Conservation (phyloP, 2,888 invertebrate species). For the Callyntrura guangdongensis region DNA sequence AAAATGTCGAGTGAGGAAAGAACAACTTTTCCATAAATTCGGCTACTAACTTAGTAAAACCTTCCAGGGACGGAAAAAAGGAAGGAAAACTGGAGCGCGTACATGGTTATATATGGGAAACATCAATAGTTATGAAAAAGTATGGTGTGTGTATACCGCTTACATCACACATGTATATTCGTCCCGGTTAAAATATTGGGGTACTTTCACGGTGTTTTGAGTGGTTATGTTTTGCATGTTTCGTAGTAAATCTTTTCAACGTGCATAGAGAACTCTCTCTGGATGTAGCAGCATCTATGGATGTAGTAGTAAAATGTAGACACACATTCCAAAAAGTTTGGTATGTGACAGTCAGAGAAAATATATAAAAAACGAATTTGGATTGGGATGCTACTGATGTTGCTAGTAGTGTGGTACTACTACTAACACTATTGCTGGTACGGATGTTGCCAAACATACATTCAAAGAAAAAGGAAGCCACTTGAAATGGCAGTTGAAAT, state of each 20-base stretch:
- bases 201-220: constrained; percentile 28
- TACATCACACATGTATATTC: neutral
- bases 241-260: constrained; percentile 37
- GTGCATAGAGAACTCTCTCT: neutral
- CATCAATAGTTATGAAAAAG: constrained; percentile 19
- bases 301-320: constrained; percentile 21
- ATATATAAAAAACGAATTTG: constrained; percentile 59
- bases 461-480: constrained; percentile 50
- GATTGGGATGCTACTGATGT: constrained; percentile 20
- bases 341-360: constrained; percentile 39
- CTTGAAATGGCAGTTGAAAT: constrained; percentile 71
- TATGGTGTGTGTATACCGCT: neutral
- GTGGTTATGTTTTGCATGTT: constrained; percentile 34
- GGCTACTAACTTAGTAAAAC: constrained; percentile 26
- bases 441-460: constrained; percentile 48
- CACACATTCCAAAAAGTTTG: constrained; percentile 34
- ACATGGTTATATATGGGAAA: neutral
- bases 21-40: constrained; percentile 50
- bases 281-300: neutral
- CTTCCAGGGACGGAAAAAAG: constrained; percentile 1
- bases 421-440: neutral
- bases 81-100: constrained; percentile 1
- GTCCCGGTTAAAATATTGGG: constrained; percentile 23
- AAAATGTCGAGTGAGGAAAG: constrained; percentile 36
- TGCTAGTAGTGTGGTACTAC: neutral